Conservation (phyloP, 2,113 vertebrate species). For the Ciconia maguari region DNA sequence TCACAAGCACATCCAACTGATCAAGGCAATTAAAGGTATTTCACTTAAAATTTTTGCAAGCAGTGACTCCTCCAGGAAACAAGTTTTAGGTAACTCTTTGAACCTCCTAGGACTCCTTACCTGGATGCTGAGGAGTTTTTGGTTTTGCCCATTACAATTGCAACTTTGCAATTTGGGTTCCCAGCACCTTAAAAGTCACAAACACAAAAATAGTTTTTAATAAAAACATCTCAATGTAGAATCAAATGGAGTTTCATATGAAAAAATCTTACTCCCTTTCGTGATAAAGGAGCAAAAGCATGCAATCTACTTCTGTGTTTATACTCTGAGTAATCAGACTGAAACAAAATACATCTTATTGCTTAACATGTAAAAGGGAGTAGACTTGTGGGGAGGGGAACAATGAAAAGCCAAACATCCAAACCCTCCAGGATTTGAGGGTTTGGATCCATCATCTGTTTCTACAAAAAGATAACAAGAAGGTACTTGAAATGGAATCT, state of each 20-base stretch:
- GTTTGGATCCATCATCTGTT: neutral
- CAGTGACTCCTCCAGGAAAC: neutral
- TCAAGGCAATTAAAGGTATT: neutral
- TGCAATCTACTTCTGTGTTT: neutral
- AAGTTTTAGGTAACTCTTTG: neutral
- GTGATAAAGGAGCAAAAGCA: neutral
- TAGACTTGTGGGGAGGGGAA: neutral
- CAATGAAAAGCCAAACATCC: neutral
- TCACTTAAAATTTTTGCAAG: neutral
- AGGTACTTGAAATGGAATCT: slow-evolving; percentile 6
- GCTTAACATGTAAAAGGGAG: neutral
- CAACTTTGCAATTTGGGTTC: slow-evolving; percentile 84
- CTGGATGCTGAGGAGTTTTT: slow-evolving; percentile 67
- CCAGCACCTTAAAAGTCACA: slow-evolving; percentile 83
- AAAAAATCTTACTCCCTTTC: neutral
- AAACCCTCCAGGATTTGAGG: neutral
- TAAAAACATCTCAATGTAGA: neutral
- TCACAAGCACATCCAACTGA: neutral
- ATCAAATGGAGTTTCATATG: neutral
- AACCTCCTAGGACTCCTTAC: slow-evolving; percentile 62
- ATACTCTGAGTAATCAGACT: neutral
- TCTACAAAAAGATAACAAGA: slow-evolving; percentile 12
- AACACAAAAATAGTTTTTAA: neutral
- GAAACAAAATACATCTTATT: neutral
- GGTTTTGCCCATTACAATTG: slow-evolving; percentile 89